These are phyloP conservation scores for Bursaphelenchus okinawaensis DNA, from an alignment of 2,888 invertebrate genomes.

Conservation along the genomic window DNA sequence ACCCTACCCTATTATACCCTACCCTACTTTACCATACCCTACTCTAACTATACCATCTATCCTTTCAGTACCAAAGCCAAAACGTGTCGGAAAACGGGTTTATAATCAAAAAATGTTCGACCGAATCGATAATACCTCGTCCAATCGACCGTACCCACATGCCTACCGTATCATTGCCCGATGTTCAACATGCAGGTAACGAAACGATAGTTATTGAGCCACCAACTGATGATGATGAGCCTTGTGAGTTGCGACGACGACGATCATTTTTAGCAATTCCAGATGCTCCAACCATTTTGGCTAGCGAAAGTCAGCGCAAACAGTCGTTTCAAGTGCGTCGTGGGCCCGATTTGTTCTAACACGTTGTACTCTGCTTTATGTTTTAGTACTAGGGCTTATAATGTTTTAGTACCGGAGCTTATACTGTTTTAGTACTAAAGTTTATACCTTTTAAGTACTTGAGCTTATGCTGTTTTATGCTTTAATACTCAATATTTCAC, in stretches of 20 bases:
- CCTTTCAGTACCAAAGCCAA: neutral
- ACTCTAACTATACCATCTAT: too few relatives aligned
- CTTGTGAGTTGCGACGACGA: neutral
- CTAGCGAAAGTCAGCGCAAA: slow-evolving; percentile 17
- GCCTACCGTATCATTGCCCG: slow-evolving; percentile 10
- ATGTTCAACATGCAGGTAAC: neutral
- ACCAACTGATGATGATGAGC: neutral
- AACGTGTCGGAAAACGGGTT: neutral
- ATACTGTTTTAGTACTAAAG: too few relatives aligned
- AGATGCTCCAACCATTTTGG: neutral
- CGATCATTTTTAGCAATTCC: neutral
- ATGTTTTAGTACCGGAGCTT: neutral
- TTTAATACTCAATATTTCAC: too few relatives aligned
- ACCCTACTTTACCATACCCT: too few relatives aligned
- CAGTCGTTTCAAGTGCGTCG: slow-evolving; percentile 31
- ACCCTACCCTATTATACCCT: too few relatives aligned
- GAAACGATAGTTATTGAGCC: neutral
- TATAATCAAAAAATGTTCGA: neutral
- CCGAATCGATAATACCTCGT: neutral
- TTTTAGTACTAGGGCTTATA: neutral
- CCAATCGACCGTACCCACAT: slow-evolving; percentile 1
- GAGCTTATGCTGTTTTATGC: too few relatives aligned
- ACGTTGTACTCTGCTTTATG: too few relatives aligned
- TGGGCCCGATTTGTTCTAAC: slow-evolving; percentile 27
- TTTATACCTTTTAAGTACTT: too few relatives aligned